phyloP scores from a whole-genome alignment of 2,113 vertebrate species.

The Baryphthengus martii region DNA sequence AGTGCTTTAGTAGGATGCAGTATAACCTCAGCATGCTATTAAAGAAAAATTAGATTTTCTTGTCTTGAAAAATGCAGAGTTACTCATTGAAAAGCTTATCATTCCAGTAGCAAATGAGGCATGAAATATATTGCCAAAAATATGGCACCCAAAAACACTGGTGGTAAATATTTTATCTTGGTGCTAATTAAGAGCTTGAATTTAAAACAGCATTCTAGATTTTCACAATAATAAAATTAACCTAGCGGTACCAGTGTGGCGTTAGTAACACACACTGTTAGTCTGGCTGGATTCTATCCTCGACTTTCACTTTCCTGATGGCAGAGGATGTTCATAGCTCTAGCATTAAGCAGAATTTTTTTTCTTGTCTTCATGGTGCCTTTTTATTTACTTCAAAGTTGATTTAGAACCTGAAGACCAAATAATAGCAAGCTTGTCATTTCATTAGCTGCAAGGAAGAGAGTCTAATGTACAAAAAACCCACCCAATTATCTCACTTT shows the following conservation, averaged over 20 bases:
- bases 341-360: neutral
- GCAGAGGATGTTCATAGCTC: neutral
- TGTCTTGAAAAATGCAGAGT: slow-evolving; percentile 42
- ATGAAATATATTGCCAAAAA: slow-evolving; percentile 53
- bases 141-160: neutral
- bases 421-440: neutral
- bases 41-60: slow-evolving; percentile 57
- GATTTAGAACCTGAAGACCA: neutral
- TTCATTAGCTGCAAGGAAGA: neutral
- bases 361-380: neutral
- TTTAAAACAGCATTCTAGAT: slow-evolving; percentile 48
- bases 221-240: slow-evolving; percentile 22
- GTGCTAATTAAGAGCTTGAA: slow-evolving; percentile 60
- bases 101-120: slow-evolving; percentile 64
- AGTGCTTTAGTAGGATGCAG: neutral
- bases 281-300: neutral
- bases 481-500: neutral
- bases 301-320: neutral
- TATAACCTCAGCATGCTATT: slow-evolving; percentile 2
- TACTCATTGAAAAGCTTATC: slow-evolving; percentile 47
- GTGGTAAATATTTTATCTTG: slow-evolving; percentile 58
- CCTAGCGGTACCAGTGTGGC: neutral
- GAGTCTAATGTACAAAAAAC: neutral
- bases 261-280: neutral
- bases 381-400: neutral